phyloP scores from a whole-genome alignment of 2,113 vertebrate species.

The Sigmodon hispidus region DNA sequence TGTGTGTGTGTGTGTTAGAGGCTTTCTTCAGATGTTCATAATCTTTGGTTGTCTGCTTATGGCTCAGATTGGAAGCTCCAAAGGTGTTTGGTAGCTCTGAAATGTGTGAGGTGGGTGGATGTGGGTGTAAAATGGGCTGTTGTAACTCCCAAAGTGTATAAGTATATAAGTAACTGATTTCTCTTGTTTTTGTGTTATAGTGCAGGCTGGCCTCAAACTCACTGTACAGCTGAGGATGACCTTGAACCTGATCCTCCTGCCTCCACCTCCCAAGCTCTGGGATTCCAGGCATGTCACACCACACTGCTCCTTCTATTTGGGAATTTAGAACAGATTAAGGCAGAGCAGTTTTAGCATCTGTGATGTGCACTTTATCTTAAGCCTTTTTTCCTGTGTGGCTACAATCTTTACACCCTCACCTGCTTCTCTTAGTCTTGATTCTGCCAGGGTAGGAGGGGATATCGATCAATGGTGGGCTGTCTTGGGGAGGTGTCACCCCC shows the following conservation, averaged over 20 bases:
- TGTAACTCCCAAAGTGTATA: not conserved
- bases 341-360: not conserved
- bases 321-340: not conserved
- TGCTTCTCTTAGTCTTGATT: not conserved
- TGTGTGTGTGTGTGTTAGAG: not conserved
- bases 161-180: too few species aligned
- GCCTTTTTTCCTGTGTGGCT: not conserved
- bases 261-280: not conserved
- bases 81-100: not conserved
- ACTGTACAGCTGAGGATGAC: not conserved
- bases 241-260: not conserved
- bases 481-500: not conserved
- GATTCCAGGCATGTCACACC: too few species aligned
- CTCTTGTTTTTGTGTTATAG: not conserved
- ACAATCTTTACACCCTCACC: not conserved
- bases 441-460: not conserved
- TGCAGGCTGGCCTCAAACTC: not conserved
- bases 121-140: not conserved
- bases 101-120: not conserved
- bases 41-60: not conserved
- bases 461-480: not conserved
- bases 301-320: not conserved
- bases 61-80: not conserved
- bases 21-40: slow-evolving; percentile 4
- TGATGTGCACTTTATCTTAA: not conserved